Evolutionary conservation across 2,797 vertebrate species (phyloP).

Genomic region (Pseudochromis fuscus): DNA sequence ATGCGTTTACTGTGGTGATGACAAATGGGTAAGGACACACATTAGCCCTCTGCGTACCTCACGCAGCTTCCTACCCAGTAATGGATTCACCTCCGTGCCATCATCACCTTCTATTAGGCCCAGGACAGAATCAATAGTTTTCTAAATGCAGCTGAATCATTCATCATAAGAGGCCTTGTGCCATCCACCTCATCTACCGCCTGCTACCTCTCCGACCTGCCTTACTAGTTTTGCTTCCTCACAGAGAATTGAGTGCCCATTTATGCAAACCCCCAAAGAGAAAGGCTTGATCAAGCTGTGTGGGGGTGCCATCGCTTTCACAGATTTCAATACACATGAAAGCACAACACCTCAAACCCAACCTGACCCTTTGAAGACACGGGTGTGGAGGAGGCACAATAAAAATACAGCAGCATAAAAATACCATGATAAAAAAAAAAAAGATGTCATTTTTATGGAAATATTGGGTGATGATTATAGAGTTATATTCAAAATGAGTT

Average conservation of each 20-base stretch:
- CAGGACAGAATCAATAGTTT: constrained; percentile 84
- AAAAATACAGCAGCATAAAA: constrained; percentile 34
- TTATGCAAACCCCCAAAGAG: constrained; percentile 55
- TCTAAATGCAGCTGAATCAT: constrained; percentile 83
- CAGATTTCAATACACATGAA: constrained; percentile 52
- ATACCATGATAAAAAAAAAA: constrained; percentile 51
- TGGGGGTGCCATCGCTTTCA: constrained; percentile 51
- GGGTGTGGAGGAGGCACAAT: constrained; percentile 60
- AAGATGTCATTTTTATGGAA: constrained; percentile 44
- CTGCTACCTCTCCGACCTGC: constrained; percentile 59
- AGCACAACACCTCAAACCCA: constrained; percentile 54
- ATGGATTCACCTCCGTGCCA: constrained; percentile 84
- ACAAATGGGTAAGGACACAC: constrained; percentile 85
- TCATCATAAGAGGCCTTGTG: constrained; percentile 76
- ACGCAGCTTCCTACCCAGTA: constrained; percentile 76
- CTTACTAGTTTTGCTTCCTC: constrained; percentile 57
- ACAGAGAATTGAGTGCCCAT: constrained; percentile 61
- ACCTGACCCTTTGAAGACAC: constrained; percentile 47
- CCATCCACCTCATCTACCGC: constrained; percentile 56
- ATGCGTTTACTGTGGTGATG: constrained; percentile 62
- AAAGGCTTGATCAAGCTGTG: constrained; percentile 57
- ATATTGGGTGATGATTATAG: constrained; percentile 35
- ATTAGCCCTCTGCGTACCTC: constrained; percentile 76
- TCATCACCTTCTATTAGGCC: constrained; percentile 84
- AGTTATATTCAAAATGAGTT: constrained; percentile 43